Percentiles rank a stretch among this genome's conserved stretches.
These are phyloP conservation scores for Oreochromis spilurus DNA, from an alignment of 2,113 vertebrate species.

Conservation along the genomic window DNA sequence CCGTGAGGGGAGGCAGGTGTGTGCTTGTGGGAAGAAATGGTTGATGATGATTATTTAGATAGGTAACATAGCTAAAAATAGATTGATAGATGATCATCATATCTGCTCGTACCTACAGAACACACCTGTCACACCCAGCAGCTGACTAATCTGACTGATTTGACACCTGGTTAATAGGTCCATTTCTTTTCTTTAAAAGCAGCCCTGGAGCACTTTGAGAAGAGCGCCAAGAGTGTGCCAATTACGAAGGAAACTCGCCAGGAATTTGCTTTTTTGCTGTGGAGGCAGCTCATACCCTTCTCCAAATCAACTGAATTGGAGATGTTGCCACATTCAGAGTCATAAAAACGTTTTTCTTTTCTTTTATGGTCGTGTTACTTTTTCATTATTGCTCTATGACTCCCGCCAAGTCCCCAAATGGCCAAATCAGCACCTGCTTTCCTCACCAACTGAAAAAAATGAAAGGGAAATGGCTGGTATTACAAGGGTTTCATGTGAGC, in stretches of 20 bases:
- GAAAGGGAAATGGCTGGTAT: background rate
- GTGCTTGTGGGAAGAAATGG: background rate
- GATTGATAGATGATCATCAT: background rate
- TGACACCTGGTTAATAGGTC: background rate
- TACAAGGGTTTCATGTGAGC: background rate
- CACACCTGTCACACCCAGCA: background rate
- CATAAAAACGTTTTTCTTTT: background rate
- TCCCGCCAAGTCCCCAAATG: background rate
- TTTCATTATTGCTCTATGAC: background rate
- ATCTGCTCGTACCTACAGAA: background rate
- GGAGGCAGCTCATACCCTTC: background rate
- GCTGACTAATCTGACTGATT: background rate
- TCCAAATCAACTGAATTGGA: background rate
- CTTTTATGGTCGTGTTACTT: background rate
- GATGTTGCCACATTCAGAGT: background rate
- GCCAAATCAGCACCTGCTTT: background rate
- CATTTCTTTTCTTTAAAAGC: background rate
- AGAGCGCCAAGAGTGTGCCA: background rate
- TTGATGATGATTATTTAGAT: background rate
- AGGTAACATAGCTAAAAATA: background rate
- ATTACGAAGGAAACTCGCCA: background rate
- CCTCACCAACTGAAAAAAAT: background rate
- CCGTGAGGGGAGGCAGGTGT: background rate
- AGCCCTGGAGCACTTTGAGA: background rate
- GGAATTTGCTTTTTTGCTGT: background rate